phyloP scores from a whole-genome alignment of 2,797 vertebrate genomes.

The Lates japonicus region DNA sequence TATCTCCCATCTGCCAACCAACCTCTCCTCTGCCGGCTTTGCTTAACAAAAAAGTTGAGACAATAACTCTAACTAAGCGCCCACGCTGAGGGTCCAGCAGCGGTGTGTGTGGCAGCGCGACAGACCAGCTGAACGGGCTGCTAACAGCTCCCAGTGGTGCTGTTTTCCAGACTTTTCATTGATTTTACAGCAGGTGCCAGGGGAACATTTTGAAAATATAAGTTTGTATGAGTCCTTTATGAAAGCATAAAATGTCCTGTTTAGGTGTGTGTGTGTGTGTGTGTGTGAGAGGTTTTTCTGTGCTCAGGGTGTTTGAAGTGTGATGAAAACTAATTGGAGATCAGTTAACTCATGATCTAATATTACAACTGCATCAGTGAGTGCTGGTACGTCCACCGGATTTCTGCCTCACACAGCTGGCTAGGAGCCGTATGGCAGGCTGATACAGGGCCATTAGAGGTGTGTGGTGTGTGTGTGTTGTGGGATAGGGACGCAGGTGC shows the following conservation, averaged over 20 bases:
- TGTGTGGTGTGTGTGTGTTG: slow-evolving; percentile 47
- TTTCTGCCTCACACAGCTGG: slow-evolving; percentile 79
- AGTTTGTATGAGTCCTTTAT: neutral
- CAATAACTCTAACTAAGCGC: no score
- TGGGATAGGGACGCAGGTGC: slow-evolving; percentile 77
- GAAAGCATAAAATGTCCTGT: neutral
- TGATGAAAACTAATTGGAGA: slow-evolving; percentile 46
- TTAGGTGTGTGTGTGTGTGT: neutral
- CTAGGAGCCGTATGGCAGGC: slow-evolving; percentile 74
- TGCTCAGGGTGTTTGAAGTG: slow-evolving; percentile 33
- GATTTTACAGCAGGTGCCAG: neutral
- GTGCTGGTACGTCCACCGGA: slow-evolving; percentile 53
- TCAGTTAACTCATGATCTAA: slow-evolving; percentile 61
- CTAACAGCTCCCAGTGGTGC: neutral
- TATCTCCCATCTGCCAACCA: slow-evolving; percentile 12
- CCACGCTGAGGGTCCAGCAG: neutral
- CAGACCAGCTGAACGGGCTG: neutral
- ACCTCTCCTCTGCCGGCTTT: neutral
- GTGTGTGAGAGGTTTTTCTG: slow-evolving; percentile 4
- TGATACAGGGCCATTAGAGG: slow-evolving; percentile 74
- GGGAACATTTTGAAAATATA: neutral
- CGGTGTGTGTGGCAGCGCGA: neutral
- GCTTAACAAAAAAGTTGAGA: neutral
- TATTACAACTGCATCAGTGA: slow-evolving; percentile 73
- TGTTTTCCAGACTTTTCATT: no score